Evolutionary conservation across 2,113 vertebrate species (phyloP).

Genomic region (Pseudorhombus dupliciocellatus): DNA sequence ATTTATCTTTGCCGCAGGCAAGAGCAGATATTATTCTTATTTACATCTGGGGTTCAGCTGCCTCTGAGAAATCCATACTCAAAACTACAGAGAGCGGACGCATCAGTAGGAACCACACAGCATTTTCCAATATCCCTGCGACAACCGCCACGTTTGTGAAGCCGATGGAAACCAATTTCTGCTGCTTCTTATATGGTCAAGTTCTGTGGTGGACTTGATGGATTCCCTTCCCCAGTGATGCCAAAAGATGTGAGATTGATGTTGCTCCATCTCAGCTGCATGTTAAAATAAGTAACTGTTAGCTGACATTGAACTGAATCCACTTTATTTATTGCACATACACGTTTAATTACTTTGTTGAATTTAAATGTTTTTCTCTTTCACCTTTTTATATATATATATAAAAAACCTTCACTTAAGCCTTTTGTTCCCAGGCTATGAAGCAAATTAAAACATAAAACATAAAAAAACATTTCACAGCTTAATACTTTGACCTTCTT

Average conservation of each 20-base stretch:
- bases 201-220: neutral
- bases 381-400: too few relatives aligned
- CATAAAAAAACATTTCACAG: too few relatives aligned
- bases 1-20: slow-evolving; percentile 48
- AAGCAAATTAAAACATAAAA: too few relatives aligned
- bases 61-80: neutral
- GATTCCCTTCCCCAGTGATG: neutral
- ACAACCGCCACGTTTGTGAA: neutral
- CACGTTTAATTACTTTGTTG: neutral
- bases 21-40: slow-evolving; percentile 24
- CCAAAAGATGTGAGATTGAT: neutral
- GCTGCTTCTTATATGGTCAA: too few relatives aligned
- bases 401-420: too few relatives aligned
- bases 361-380: neutral
- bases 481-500: too few relatives aligned
- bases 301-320: neutral
- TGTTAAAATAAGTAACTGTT: neutral
- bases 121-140: neutral
- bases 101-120: neutral
- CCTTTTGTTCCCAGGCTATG: too few relatives aligned
- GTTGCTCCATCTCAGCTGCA: neutral
- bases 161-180: neutral
- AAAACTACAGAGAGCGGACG: neutral
- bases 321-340: neutral
- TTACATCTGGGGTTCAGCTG: slow-evolving; percentile 32